These are phyloP conservation scores for Girardia tigrina DNA, from an alignment of 2,888 invertebrate genomes.

Conservation along the genomic window DNA sequence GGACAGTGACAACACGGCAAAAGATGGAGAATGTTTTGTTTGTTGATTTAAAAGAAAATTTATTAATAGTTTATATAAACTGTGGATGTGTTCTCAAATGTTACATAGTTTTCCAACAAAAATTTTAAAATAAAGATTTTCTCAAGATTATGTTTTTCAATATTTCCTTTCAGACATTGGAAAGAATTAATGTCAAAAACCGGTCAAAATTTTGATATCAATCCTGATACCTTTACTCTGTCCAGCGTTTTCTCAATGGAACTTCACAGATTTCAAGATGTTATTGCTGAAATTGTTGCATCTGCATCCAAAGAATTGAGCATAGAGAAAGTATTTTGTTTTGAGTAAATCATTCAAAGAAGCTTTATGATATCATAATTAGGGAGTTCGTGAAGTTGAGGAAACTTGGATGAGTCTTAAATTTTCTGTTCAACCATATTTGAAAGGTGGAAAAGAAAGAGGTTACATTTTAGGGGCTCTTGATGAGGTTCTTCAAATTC, in stretches of 20 bases:
- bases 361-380: too few relatives aligned
- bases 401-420: conserved; percentile 54
- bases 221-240: conserved; percentile 71
- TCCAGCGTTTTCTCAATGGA: conserved; percentile 86
- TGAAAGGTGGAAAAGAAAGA: conserved; percentile 60
- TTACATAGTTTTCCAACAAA: too few relatives aligned
- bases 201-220: conserved; percentile 67
- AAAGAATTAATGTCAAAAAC: conserved; percentile 72
- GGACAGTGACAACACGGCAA: too few relatives aligned
- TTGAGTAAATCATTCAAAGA: too few relatives aligned
- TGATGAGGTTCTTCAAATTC: conserved; percentile 65
- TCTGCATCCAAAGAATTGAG: conserved; percentile 74
- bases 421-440: conserved; percentile 50
- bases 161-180: conserved; percentile 62
- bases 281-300: conserved; percentile 70
- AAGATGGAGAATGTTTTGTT: too few relatives aligned
- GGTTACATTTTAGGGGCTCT: conserved; percentile 67
- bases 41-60: too few relatives aligned
- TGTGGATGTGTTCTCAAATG: too few relatives aligned
- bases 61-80: too few relatives aligned
- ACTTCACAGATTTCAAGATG: conserved; percentile 64
- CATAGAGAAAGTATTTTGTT: conserved; percentile 60
- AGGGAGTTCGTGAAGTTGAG: conserved; percentile 66
- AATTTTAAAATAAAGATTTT: too few relatives aligned
- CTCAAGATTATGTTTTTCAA: too few relatives aligned